These are phyloP conservation scores for Poliocrania exsul DNA, from an alignment of 2,797 vertebrate genomes.

Conservation along the genomic window DNA sequence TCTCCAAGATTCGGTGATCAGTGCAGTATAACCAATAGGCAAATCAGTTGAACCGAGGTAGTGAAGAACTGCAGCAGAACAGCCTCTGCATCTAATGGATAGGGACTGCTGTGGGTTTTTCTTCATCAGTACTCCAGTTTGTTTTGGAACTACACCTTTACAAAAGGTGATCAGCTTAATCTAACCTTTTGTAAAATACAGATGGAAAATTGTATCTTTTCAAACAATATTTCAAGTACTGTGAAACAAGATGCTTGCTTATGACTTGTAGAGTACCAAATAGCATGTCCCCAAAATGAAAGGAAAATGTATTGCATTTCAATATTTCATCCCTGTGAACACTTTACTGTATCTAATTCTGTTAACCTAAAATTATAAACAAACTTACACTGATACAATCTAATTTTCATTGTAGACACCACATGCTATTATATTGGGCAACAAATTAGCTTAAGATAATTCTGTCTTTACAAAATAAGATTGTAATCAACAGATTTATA, in stretches of 20 bases:
- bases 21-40: not conserved
- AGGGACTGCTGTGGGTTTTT: not conserved
- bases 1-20: not conserved
- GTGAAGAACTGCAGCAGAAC: not conserved
- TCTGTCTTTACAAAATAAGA: conserved; percentile 31
- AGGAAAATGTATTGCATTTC: not conserved
- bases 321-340: not conserved
- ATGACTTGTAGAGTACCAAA: not conserved
- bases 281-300: not conserved
- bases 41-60: not conserved
- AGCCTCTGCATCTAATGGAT: not conserved
- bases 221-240: not conserved
- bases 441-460: conserved; percentile 54
- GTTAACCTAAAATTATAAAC: conserved; percentile 41
- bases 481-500: conserved; percentile 37
- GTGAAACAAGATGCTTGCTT: not conserved
- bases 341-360: not conserved
- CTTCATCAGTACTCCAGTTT: not conserved
- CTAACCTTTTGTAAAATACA: not conserved
- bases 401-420: conserved; percentile 21
- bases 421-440: conserved; percentile 25
- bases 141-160: not conserved
- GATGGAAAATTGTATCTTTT: not conserved
- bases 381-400: conserved; percentile 25
- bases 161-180: not conserved